Evolutionary conservation across 2,888 invertebrate species (phyloP).

Genomic region (Cheiracanthium punctorium): DNA sequence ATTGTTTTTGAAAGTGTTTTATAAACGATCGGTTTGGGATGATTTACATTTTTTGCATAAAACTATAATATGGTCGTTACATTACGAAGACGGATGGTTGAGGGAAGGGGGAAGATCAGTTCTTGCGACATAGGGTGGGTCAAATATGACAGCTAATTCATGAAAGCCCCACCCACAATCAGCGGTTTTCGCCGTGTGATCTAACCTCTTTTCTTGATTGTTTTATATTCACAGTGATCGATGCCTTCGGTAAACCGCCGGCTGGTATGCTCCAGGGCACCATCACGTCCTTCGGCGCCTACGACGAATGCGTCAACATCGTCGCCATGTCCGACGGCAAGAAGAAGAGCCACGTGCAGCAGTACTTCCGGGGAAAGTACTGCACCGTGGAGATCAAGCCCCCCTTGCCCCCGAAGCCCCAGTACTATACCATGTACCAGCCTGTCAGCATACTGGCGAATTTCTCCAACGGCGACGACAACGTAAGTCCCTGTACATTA

Average conservation of each 20-base stretch:
- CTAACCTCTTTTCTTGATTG: no score
- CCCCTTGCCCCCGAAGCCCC: slow-evolving; percentile 66
- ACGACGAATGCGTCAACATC: slow-evolving; percentile 69
- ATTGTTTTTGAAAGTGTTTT: no score
- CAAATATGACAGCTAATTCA: no score
- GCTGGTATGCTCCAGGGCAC: slow-evolving; percentile 70
- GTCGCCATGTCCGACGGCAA: slow-evolving; percentile 53
- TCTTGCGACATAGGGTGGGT: no score
- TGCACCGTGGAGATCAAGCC: slow-evolving; percentile 69
- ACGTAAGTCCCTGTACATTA: slow-evolving; percentile 48
- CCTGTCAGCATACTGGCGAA: slow-evolving; percentile 65
- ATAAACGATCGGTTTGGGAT: no score
- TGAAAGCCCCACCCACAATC: no score
- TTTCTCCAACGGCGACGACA: slow-evolving; percentile 59
- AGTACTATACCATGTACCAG: slow-evolving; percentile 63
- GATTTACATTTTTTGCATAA: no score
- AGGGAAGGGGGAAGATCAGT: no score
- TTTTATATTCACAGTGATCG: slow-evolving; percentile 58
- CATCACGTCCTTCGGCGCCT: slow-evolving; percentile 65
- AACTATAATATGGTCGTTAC: no score
- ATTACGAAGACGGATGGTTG: no score
- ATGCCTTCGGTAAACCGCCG: slow-evolving; percentile 66
- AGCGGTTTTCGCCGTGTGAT: no score
- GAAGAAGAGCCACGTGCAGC: slow-evolving; percentile 29
- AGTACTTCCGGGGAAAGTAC: slow-evolving; percentile 69